Conservation (phyloP, 2,888 invertebrate genomes). For the Hydropsyche betteni region DNA sequence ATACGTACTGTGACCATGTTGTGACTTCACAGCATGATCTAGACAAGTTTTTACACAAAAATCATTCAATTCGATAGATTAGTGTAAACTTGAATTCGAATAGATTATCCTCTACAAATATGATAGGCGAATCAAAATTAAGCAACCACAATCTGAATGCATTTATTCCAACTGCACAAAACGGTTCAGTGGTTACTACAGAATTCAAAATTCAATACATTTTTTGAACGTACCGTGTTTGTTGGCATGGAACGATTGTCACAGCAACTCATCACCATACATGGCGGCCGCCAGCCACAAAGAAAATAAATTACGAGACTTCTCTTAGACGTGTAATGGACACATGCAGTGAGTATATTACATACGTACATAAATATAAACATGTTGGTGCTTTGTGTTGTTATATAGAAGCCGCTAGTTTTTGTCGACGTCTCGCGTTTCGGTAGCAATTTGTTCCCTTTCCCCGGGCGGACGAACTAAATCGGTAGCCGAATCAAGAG, state of each 20-base stretch:
- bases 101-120: no score
- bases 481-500: conserved; percentile 39
- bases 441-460: conserved; percentile 39
- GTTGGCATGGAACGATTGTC: conserved; percentile 9
- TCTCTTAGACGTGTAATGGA: conserved; percentile 41
- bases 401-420: not conserved
- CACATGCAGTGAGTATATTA: conserved; percentile 31
- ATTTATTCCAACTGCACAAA: no score
- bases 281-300: conserved; percentile 38
- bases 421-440: conserved; percentile 30
- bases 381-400: conserved; percentile 10
- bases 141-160: no score
- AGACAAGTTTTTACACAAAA: no score
- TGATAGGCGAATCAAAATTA: no score
- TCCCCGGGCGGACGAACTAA: conserved; percentile 26
- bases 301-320: conserved; percentile 41
- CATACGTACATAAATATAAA: not conserved
- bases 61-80: no score
- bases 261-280: conserved; percentile 34
- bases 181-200: no score
- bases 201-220: no score
- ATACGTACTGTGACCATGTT: not conserved
- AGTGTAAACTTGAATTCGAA: no score
- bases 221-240: not conserved
- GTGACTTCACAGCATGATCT: no score